Evolutionary conservation across 2,113 vertebrate species (phyloP), one percentile per base, ranked within the genome.

Genomic region (Cavia aperea): DNA sequence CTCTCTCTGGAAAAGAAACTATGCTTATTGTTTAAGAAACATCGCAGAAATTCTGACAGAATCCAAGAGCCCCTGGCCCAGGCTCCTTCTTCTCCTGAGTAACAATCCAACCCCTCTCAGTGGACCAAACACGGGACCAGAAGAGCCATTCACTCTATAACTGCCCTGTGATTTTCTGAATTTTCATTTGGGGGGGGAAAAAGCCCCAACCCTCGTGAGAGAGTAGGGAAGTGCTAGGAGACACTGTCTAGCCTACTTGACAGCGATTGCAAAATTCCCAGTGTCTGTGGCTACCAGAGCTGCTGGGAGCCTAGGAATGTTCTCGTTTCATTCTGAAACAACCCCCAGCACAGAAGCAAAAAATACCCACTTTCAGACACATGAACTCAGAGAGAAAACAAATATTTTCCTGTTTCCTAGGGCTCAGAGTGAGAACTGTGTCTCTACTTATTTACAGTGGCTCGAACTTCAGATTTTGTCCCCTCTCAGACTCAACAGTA

Each of bases 281-380:
- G n/a, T 77, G 29, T 58, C 33, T 58, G 68, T 82, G 81, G 65
- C 70, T 65, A 33, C 21, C 9, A 13, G 75, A 92, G 58, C 72
- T 93, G 51, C 91, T 90, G 51, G 58, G 68, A 93, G 63, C 39
- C 86, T 62, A 33, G 49, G 65, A 82, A 88, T 70, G 29, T 91
- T 94, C 83, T 70, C 49, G 79, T 92, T 96, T 96, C 94, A n/a
- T 94, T 95, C 81, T 87, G 83, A 95, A 94, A 81, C 29, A 93
- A 81, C 49, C 60, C 29, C 70, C 49, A 82, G n/a, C 88, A 93
- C 0, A 2, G n/a, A 96, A 85, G 66, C 58, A 84, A 96, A 62
- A 92, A 93, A 70, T 75, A 72, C 8, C 73, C 94, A 36, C 36
- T 90, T 93, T 93, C 83, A 93, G 66, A 92, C 13, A 33, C 16